Percentiles rank a stretch among this genome's conserved stretches.
Conservation (phyloP, 1,140 invertebrate genomes). For the Aphaenogaster floridana region DNA sequence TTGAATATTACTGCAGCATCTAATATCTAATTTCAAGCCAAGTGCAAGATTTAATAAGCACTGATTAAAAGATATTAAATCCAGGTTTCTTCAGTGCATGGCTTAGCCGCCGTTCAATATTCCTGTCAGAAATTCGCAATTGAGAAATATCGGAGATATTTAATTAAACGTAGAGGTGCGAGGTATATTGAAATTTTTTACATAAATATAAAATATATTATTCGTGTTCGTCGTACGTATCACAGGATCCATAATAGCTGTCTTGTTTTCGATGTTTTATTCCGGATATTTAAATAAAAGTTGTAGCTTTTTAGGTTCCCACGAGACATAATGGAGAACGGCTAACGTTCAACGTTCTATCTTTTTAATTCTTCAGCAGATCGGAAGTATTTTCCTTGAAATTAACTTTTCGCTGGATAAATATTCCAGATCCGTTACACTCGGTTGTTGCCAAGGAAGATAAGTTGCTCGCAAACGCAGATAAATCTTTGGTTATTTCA, state of each 20-base stretch:
- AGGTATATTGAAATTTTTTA: slow-evolving; percentile 33
- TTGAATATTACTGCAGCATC: background rate
- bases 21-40: slow-evolving; percentile 38
- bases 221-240: background rate
- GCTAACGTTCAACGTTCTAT: background rate
- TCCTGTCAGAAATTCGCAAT: slow-evolving; percentile 5
- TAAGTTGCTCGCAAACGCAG: background rate
- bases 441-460: background rate
- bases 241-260: background rate
- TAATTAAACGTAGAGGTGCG: slow-evolving; percentile 8
- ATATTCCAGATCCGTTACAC: background rate
- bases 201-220: slow-evolving; percentile 5
- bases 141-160: slow-evolving; percentile 33
- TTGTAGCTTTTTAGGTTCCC: background rate
- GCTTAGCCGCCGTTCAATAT: background rate
- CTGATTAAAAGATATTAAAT: slow-evolving; percentile 43
- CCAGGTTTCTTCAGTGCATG: background rate
- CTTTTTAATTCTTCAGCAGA: background rate
- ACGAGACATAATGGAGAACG: background rate
- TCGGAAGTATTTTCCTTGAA: background rate
- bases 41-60: slow-evolving; percentile 19
- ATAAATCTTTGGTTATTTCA: background rate
- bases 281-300: slow-evolving; percentile 1
- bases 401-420: slow-evolving; percentile 10
- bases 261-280: background rate